A percentile compares a stretch with the other conserved stretches of the same genome.
Conservation (phyloP, 1,140 invertebrate genomes). For the Scaptomyza montana region DNA sequence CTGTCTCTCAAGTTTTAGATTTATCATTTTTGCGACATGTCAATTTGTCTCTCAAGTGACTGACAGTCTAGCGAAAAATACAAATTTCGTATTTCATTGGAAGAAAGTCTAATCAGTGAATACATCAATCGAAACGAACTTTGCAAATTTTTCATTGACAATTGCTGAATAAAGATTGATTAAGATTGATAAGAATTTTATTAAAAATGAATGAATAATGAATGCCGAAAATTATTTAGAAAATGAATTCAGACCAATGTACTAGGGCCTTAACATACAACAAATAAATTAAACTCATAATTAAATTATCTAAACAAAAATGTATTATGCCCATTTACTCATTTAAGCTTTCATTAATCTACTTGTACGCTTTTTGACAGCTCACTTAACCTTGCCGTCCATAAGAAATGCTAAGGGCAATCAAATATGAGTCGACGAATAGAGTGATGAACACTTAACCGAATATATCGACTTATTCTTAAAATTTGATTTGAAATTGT, state of each 20-base stretch:
- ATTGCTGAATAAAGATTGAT: constrained; percentile 57
- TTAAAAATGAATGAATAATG: not conserved
- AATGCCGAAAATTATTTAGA: too few species aligned
- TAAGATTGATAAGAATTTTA: constrained; percentile 16
- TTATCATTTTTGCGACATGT: constrained; percentile 78
- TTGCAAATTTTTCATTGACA: constrained; percentile 6
- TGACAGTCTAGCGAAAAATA: constrained; percentile 38
- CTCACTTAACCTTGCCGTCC: constrained; percentile 3
- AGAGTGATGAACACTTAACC: not conserved
- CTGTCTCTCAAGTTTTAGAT: constrained; percentile 45
- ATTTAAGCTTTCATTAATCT: not conserved
- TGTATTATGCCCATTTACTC: too few species aligned
- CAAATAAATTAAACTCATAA: too few species aligned
- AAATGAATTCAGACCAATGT: too few species aligned
- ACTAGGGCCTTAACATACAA: too few species aligned
- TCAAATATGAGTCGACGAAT: constrained; percentile 6
- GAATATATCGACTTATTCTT: not conserved
- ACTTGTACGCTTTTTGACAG: not conserved
- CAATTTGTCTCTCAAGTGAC: constrained; percentile 71
- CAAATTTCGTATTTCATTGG: constrained; percentile 13
- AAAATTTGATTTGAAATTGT: not conserved
- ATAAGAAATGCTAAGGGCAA: not conserved
- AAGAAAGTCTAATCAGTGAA: constrained; percentile 40
- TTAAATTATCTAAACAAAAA: too few species aligned
- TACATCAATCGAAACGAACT: constrained; percentile 59